Conservation (phyloP, 2,888 invertebrate genomes). For the Thymelicus acteon region DNA sequence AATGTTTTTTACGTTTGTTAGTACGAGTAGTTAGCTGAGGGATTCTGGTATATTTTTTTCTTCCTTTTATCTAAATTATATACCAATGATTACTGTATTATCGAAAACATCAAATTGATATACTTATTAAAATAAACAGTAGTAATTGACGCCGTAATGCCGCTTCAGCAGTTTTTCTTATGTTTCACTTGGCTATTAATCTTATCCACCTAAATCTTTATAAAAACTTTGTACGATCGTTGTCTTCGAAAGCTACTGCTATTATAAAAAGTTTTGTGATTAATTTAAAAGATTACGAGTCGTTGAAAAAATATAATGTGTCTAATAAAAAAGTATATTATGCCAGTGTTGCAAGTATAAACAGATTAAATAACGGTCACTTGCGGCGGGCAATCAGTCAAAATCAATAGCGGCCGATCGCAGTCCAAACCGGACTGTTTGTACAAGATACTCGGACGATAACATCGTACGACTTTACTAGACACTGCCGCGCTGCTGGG, state of each 20-base stretch:
- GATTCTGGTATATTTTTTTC: too few species aligned
- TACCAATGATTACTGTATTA: too few species aligned
- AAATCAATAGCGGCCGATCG: conserved; percentile 66
- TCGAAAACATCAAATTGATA: neutral
- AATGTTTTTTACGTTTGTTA: too few species aligned
- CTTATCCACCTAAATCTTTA: neutral
- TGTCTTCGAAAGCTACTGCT: neutral
- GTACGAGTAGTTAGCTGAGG: too few species aligned
- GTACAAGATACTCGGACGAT: conserved; percentile 63
- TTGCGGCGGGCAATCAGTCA: conserved; percentile 63
- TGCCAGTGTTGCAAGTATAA: conserved; percentile 27
- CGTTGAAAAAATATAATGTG: conserved; percentile 4
- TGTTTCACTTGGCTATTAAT: neutral
- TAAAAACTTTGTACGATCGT: neutral
- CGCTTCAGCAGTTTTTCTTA: neutral
- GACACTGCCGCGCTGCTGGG: neutral
- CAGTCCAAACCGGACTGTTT: conserved; percentile 61
- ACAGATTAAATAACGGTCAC: conserved; percentile 51
- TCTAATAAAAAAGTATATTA: conserved; percentile 10
- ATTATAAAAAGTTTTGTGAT: neutral
- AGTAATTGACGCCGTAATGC: neutral
- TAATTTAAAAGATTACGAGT: conserved; percentile 3
- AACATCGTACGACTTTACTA: conserved; percentile 50
- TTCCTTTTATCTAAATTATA: too few species aligned
- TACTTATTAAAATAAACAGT: neutral